Conservation (phyloP, 2,113 vertebrate genomes). For the Bolborhynchus lineola region DNA sequence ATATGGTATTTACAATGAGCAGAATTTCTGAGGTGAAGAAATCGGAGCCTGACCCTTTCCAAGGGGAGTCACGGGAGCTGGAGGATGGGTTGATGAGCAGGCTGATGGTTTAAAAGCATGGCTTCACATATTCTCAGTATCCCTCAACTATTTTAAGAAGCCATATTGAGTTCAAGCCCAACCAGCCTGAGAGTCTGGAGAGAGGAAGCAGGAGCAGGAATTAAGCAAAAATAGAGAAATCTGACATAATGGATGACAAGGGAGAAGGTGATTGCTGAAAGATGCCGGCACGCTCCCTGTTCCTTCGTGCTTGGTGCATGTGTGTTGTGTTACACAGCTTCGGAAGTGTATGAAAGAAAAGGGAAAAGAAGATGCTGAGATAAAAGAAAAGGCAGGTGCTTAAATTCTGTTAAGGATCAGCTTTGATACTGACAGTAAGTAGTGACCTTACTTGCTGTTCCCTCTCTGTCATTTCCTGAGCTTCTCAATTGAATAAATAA, state of each 20-base stretch:
- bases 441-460: background rate
- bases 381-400: constrained; percentile 44
- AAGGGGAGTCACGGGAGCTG: background rate
- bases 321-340: constrained; percentile 34
- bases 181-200: constrained; percentile 15
- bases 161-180: constrained; percentile 23
- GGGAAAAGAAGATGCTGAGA: background rate
- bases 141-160: constrained; percentile 52
- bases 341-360: constrained; percentile 35
- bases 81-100: background rate
- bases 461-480: background rate
- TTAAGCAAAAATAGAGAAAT: constrained; percentile 58
- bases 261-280: constrained; percentile 50
- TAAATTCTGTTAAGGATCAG: constrained; percentile 20
- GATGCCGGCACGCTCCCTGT: constrained; percentile 44
- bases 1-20: background rate
- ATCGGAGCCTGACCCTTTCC: background rate
- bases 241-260: constrained; percentile 52
- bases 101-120: background rate
- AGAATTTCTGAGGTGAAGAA: background rate
- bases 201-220: constrained; percentile 29
- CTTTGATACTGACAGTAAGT: constrained; percentile 32
- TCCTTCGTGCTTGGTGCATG: background rate
- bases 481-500: constrained; percentile 19
- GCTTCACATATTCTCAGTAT: constrained; percentile 7